These are phyloP conservation scores for Sitobion miscanthi DNA, from an alignment of 1,140 invertebrate species.

Conservation along the genomic window DNA sequence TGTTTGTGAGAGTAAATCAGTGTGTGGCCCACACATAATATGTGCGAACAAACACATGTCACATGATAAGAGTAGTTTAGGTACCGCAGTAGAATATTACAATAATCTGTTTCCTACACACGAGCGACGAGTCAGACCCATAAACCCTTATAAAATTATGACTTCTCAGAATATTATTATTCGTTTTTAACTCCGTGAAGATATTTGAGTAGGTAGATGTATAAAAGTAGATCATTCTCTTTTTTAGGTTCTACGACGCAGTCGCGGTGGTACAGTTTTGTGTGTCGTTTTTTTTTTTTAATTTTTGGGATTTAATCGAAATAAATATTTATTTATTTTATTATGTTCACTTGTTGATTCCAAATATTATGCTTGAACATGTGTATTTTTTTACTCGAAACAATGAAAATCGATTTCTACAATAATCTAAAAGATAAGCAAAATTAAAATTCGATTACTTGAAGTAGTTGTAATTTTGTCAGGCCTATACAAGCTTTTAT, in stretches of 20 bases:
- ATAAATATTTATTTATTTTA: neutral
- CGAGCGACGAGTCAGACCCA: neutral
- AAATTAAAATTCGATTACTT: neutral
- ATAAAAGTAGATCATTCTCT: neutral
- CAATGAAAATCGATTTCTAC: neutral
- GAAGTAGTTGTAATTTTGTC: slow-evolving; percentile 8
- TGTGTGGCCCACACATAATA: neutral
- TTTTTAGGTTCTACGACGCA: neutral
- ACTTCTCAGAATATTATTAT: neutral
- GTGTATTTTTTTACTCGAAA: neutral
- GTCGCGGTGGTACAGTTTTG: neutral
- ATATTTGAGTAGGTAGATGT: neutral
- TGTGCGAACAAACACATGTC: neutral
- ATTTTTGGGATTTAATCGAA: neutral
- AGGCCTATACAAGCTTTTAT: neutral
- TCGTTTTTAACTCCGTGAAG: neutral
- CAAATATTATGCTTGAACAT: neutral
- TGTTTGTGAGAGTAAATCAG: neutral
- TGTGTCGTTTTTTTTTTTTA: neutral
- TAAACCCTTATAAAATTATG: neutral
- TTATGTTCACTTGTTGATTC: neutral
- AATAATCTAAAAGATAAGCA: neutral
- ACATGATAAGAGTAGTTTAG: neutral
- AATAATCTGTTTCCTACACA: neutral
- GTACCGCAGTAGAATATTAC: neutral